A percentile compares a stretch with the other conserved stretches of the same genome.
These are phyloP conservation scores for Urosaurus nigricauda DNA, from an alignment of 2,797 vertebrate genomes.

Conservation along the genomic window DNA sequence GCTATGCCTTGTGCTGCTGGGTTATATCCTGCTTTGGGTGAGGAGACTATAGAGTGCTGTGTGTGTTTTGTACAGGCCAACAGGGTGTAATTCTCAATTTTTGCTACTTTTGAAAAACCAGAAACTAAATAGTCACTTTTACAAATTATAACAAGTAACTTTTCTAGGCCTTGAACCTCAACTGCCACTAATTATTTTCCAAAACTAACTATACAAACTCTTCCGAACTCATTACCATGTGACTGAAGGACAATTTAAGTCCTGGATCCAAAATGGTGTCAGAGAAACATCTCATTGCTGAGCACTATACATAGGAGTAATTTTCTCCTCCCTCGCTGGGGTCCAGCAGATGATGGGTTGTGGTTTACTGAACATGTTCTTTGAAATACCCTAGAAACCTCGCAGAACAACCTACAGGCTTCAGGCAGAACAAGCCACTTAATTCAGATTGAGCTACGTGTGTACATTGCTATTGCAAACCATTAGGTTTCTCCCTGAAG, in stretches of 20 bases:
- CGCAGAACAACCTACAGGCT: not conserved
- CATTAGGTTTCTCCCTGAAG: constrained; percentile 21
- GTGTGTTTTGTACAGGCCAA: too few species aligned
- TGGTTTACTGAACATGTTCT: not conserved
- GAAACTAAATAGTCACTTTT: too few species aligned
- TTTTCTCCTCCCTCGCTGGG: not conserved
- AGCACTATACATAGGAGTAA: not conserved
- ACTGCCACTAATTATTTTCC: not conserved
- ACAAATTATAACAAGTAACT: too few species aligned
- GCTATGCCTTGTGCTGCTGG: too few species aligned
- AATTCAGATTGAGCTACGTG: constrained; percentile 15
- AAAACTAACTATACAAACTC: not conserved
- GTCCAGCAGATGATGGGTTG: not conserved
- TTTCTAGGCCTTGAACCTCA: not conserved
- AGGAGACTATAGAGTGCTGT: too few species aligned
- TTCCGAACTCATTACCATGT: not conserved
- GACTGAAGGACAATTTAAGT: not conserved
- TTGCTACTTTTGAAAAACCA: too few species aligned
- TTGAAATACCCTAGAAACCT: constrained; percentile 12
- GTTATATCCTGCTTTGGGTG: too few species aligned
- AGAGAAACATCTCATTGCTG: not conserved
- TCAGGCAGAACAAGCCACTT: constrained; percentile 27
- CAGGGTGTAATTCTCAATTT: too few species aligned
- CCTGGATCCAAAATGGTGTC: not conserved
- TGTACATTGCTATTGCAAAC: not conserved